These are phyloP conservation scores for Megalurothrips usitatus DNA, from an alignment of 2,888 invertebrate genomes.

Conservation along the genomic window DNA sequence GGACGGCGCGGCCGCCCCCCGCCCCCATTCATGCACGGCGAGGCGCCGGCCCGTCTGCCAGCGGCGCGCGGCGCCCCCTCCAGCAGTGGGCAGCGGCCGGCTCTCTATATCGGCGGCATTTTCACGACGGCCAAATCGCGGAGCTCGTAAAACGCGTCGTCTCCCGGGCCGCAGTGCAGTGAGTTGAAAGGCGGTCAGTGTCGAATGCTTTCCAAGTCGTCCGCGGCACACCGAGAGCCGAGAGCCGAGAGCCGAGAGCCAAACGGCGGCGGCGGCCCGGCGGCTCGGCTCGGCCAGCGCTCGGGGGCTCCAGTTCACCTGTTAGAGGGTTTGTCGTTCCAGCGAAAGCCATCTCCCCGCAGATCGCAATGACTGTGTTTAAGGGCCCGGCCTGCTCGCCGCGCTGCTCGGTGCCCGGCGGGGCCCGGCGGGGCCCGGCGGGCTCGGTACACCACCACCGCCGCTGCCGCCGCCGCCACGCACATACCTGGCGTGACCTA, in stretches of 20 bases:
- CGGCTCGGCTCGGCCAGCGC: neutral
- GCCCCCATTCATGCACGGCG: too few species aligned
- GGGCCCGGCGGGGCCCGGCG: neutral
- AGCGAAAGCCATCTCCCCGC: neutral
- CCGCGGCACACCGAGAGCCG: neutral
- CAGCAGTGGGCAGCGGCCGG: too few species aligned
- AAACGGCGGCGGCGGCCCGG: neutral
- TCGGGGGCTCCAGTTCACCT: neutral
- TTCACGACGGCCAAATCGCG: neutral
- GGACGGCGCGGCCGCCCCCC: too few species aligned
- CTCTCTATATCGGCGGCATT: neutral
- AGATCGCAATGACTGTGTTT: constrained; percentile 18
- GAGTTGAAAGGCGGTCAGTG: constrained; percentile 7
- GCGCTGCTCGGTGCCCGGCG: neutral
- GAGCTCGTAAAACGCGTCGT: neutral
- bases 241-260: neutral
- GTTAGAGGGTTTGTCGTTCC: neutral
- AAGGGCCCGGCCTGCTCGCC: neutral
- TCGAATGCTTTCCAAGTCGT: neutral
- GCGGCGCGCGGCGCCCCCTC: too few species aligned
- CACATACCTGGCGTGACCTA: too few species aligned
- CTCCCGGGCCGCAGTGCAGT: neutral
- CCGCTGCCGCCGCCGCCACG: too few species aligned
- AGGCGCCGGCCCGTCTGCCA: too few species aligned
- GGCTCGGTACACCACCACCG: neutral